Base-by-base conservation (phyloP, 64 coral and sea anemone species). In the Pachyseris speciosa region DNA sequence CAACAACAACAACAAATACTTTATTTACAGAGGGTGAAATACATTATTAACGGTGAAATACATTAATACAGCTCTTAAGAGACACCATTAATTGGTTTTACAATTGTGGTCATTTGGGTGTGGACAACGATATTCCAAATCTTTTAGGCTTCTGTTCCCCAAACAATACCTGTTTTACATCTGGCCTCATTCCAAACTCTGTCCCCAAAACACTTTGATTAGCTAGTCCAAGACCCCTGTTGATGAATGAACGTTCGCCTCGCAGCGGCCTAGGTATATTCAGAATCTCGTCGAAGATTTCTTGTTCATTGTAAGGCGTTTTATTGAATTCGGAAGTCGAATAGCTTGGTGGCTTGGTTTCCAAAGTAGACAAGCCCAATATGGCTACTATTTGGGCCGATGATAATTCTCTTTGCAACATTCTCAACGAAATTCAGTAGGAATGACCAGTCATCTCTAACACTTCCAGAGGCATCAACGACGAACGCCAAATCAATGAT, bases 121-220 rank as follows among this genome's bases (percentile, higher is more conserved):
- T n/a, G n/a, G n/a, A n/a, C n/a, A n/a, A n/a, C n/a, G n/a, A n/a
- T n/a, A n/a, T n/a, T n/a, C n/a, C n/a, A n/a, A n/a, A n/a, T n/a
- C n/a, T n/a, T n/a, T n/a, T 11, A 43, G n/a, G n/a, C n/a, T n/a
- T n/a, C n/a, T n/a, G n/a, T n/a, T n/a, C n/a, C n/a, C n/a, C n/a
- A n/a, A n/a, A n/a, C n/a, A 34, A 32, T 92, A 92, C 89, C 79
- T 92, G 37, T 74, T 63, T 60, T 3, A 92, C 70, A 9, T 92
- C 52, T 48, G 78, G 57, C 48, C 89, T 84, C 89, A 92, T 92
- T 36, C 89, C 89, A 92, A 37, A 69, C 12, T 64, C 16, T 40
- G 47, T 0, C 26, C 26, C 39, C 4, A 92, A 74, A n/a, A 92
- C 30, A 15, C 74, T 25, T 37, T 71, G 11, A 49, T 84, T 74